Evolutionary conservation across 2,113 vertebrate genomes (phyloP).

Genomic region (Syngnathus scovelli): DNA sequence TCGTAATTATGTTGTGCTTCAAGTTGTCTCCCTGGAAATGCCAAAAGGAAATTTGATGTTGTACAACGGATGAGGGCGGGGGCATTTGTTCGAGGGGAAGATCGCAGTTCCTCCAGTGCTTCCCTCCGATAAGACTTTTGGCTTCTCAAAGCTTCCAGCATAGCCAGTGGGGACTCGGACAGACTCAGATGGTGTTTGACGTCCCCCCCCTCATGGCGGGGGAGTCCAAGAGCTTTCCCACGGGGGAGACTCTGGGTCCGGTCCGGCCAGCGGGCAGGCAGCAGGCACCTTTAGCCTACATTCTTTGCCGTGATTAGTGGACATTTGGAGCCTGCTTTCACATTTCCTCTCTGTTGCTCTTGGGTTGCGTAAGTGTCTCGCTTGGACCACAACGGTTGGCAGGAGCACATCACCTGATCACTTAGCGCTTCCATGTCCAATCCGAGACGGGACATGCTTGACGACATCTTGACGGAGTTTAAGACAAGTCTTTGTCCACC

Average conservation of each 20-base stretch:
- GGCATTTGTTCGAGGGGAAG: slow-evolving; percentile 33
- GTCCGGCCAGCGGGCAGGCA: slow-evolving; percentile 17
- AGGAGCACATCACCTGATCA: background rate
- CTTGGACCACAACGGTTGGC: slow-evolving; percentile 6
- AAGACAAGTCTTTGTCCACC: background rate
- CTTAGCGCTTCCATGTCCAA: background rate
- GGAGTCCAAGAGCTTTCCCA: slow-evolving; percentile 35
- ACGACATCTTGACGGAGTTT: no score
- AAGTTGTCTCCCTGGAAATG: background rate
- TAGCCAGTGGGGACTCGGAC: slow-evolving; percentile 41
- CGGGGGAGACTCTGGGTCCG: slow-evolving; percentile 18
- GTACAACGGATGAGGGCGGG: slow-evolving; percentile 9
- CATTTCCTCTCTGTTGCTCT: slow-evolving; percentile 41
- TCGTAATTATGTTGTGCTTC: background rate
- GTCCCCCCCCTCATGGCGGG: background rate
- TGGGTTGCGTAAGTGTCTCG: slow-evolving; percentile 39
- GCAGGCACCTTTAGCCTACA: slow-evolving; percentile 59
- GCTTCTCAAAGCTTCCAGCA: slow-evolving; percentile 53
- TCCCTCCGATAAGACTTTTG: slow-evolving; percentile 68
- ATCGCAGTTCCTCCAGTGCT: slow-evolving; percentile 63
- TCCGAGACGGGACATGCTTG: background rate
- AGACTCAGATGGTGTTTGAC: slow-evolving; percentile 39
- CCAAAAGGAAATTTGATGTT: background rate
- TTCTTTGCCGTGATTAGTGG: slow-evolving; percentile 46
- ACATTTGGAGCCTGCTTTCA: slow-evolving; percentile 24